Evolutionary conservation across 2,797 vertebrate species (phyloP).

Genomic region (Pyrrhura leucotis): DNA sequence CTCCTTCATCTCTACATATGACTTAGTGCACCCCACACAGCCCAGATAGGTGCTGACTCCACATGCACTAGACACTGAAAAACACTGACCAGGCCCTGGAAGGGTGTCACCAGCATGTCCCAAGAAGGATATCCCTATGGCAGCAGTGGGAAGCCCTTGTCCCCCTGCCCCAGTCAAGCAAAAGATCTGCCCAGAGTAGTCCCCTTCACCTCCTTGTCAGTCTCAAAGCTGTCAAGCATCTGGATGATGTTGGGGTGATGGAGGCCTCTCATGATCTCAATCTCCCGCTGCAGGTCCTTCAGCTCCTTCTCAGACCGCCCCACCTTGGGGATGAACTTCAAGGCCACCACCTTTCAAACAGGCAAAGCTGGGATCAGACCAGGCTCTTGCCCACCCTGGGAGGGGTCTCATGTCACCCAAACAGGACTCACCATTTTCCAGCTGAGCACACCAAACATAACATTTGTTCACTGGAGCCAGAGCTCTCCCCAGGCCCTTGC

Average conservation of each 20-base stretch:
- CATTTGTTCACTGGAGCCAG: background rate
- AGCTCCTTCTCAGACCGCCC: slow-evolving; percentile 93
- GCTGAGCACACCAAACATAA: fast-evolving
- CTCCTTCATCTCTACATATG: background rate
- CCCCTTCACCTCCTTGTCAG: slow-evolving; percentile 86
- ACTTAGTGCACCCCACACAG: background rate
- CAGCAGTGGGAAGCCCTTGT: background rate
- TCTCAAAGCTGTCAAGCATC: slow-evolving; percentile 95
- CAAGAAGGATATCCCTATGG: background rate
- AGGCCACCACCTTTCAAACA: slow-evolving; percentile 87
- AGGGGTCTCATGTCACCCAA: background rate
- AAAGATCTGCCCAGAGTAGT: background rate
- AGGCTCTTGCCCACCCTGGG: background rate
- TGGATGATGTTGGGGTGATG: slow-evolving; percentile 93
- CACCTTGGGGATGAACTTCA: slow-evolving; percentile 96
- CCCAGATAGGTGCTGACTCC: background rate
- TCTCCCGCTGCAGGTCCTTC: slow-evolving; percentile 88
- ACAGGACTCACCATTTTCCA: background rate
- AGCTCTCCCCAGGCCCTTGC: background rate
- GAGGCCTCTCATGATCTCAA: slow-evolving; percentile 93
- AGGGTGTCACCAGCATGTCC: background rate
- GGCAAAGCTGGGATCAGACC: background rate
- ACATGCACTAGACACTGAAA: background rate
- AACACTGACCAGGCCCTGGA: background rate
- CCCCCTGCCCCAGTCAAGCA: background rate